Base-by-base conservation (phyloP, 2,113 vertebrate genomes). In the Phaethon lepturus region DNA sequence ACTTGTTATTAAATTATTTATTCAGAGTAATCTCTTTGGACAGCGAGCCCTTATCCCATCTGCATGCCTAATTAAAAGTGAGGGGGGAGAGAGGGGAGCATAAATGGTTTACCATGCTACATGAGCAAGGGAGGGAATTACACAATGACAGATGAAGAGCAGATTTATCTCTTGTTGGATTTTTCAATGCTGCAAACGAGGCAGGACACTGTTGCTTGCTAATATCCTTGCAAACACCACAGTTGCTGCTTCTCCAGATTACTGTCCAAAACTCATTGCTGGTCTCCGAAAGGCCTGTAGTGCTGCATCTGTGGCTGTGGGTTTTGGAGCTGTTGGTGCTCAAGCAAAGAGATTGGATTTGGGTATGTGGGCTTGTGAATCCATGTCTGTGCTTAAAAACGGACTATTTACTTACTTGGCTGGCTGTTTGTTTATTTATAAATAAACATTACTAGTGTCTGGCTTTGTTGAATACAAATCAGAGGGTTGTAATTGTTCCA, bases 1-100 rank as follows among this genome's bases (percentile, higher is more conserved):
- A 94, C 91, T 95, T 96, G 86, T 97, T 98, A 59, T 97, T 97
- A 97, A 97, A 97, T 91, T 97, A 93, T 98, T 98, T 97, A 91
- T 97, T 93, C 76, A 96, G 95, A 96, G 94, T 97, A 97, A 97
- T 98, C 83, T 95, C 81, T 97, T 92, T 98, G 97, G 95, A 97
- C 93, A 97, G 95, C 89, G 91, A 97, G 97, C 97, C 96, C 94
- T 97, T 96, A 90, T 95, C 84, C 86, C 63, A 97, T 94, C 92
- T 97, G 95, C 93, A 95, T 97, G 96, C 73, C 91, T 97, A 98
- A 98, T 97, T 97, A 97, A 97, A 88, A 97, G 52, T 93, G 85
- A 93, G 86, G 93, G 86, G 73, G 93, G 96, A 92, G 95, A 94
- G 81, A 90, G 89, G 79, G 67, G 38, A 89, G 88, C 93, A 74